Evolutionary conservation across 2,113 vertebrate species (phyloP).

Genomic region (Catharus bicknelli): DNA sequence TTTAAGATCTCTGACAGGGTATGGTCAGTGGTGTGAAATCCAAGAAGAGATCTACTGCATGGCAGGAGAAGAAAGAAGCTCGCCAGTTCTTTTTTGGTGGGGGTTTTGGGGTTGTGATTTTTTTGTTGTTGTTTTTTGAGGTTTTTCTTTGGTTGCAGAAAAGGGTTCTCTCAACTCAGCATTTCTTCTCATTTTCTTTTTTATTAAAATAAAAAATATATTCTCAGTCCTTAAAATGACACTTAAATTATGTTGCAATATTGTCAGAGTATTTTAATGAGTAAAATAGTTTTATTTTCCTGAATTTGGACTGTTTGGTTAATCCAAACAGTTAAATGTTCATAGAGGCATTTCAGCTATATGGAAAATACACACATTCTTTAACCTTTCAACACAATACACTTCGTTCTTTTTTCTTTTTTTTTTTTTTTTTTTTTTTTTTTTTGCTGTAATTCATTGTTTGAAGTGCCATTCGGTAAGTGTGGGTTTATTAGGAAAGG

Average conservation of each 20-base stretch:
- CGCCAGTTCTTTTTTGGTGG: not conserved
- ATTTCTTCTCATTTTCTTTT: not conserved
- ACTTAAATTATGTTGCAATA: not conserved
- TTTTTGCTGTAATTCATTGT: not conserved
- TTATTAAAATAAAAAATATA: not conserved
- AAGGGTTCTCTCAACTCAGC: not conserved
- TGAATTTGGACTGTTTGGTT: not conserved
- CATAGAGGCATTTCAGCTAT: not conserved
- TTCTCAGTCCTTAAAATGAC: not conserved
- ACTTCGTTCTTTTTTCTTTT: not conserved
- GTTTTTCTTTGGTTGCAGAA: not conserved
- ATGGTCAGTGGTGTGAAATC: constrained; percentile 35
- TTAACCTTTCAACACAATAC: not conserved
- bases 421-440: too few relatives aligned
- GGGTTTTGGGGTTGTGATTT: not conserved
- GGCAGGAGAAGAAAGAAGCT: constrained; percentile 53
- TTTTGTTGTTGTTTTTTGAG: not conserved
- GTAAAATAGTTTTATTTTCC: not conserved
- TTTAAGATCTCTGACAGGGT: constrained; percentile 29
- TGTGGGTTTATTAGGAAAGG: not conserved
- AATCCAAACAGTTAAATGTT: not conserved
- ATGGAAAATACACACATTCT: not conserved
- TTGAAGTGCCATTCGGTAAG: not conserved
- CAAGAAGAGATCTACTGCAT: constrained; percentile 50
- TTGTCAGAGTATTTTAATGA: not conserved